Base-by-base conservation (phyloP, 37 sponge, comb jelly and placozoan species). In the Aphrocallistes beatrix region DNA sequence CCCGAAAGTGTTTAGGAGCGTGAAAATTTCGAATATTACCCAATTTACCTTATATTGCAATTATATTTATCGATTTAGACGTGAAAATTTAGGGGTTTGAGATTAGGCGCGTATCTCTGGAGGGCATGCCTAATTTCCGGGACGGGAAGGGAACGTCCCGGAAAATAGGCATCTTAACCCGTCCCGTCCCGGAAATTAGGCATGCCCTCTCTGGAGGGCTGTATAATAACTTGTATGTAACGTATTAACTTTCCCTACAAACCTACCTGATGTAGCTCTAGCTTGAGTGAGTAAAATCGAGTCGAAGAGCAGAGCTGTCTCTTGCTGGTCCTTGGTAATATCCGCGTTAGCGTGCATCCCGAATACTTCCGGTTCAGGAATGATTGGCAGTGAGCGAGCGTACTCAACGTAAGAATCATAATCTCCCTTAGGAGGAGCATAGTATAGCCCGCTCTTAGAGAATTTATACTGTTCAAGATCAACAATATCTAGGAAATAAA, bases 321-420 rank as follows among this genome's bases (percentile, higher is more conserved):
- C 99, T 85, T 98, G 93, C 83, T 98, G 99, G 86, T 98, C 99
- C 87, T 98, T 98, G 82, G 99, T 95, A 87, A 98, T 98, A 87
- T 98, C 99, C 32, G 99, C 99, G 90, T 98, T 98, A 86, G 93
- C 88, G 81, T 98, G 90, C 96, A 98, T 95, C 1, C 96, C 96
- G 88, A 98, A 98, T 84, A 98, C 99, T 85, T 98, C 99, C 39
- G 99, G 99, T 39, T 95, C 90, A 37, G 94, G 86, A 81, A 87
- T 91, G 75, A 95, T 91, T 17, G 99, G 99, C 6, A 98, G 88
- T 23, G 91, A 87, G 30, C 88, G 89, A 50, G 92, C 92, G 89
- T 94, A 95, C 83, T 95, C 94, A 85, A 98, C 51, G 38, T 98
- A 98, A 38, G 90, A 86, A 23, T 95, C 93, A 81, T 98, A 92